Percentiles rank a stretch among this genome's conserved stretches.
phyloP scores from a whole-genome alignment of 92 coral and sea anemone genomes.

The Siderastrea radians region DNA sequence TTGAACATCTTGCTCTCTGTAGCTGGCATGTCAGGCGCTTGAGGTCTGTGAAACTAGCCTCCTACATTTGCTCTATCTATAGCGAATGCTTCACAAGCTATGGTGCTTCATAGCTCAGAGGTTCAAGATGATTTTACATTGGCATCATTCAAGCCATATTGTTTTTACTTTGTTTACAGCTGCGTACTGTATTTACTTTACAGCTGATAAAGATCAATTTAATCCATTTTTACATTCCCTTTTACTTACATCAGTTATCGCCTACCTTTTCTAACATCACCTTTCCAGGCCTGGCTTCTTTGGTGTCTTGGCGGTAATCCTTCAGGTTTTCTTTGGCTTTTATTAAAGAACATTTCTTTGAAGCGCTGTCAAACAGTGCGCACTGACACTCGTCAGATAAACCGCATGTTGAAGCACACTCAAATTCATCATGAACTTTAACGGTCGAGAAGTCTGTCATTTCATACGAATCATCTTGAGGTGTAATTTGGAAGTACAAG shows the following conservation, averaged over 20 bases:
- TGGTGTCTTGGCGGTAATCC: not conserved
- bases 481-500: not conserved
- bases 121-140: too few species aligned
- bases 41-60: too few species aligned
- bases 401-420: not conserved
- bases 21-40: too few species aligned
- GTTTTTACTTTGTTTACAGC: too few species aligned
- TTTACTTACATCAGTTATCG: not conserved
- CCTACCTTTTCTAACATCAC: conserved; percentile 2
- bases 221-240: too few species aligned
- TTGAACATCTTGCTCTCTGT: too few species aligned
- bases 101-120: too few species aligned
- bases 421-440: not conserved
- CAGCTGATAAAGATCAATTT: too few species aligned
- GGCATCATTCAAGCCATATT: too few species aligned
- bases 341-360: conserved; percentile 2
- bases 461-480: not conserved
- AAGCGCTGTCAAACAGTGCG: conserved; percentile 15
- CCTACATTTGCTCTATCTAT: too few species aligned
- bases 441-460: not conserved
- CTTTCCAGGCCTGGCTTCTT: not conserved
- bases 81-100: too few species aligned
- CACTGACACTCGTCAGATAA: not conserved
- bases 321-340: not conserved
- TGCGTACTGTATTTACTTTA: too few species aligned